Evolutionary conservation across 2,113 vertebrate genomes (phyloP), one percentile per base, ranked within the genome.

Genomic region (Melanerpes formicivorus): DNA sequence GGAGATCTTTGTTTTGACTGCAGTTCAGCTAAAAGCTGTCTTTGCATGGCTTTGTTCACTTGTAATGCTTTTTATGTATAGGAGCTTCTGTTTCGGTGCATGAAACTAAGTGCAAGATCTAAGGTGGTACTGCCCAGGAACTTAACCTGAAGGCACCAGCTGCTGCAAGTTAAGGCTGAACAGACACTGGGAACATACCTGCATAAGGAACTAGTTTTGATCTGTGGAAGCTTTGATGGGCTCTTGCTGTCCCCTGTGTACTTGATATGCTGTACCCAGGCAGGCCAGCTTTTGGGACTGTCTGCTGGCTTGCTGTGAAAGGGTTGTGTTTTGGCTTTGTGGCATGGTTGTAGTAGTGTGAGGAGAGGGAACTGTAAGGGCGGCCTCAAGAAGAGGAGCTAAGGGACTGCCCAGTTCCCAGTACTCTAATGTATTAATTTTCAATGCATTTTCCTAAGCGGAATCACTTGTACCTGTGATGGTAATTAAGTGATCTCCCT

Each of bases 361-460:
- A 11, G 46, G 4, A 22, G 19, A 1, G 29, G 9, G 2, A 1
- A 15, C 40, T 56, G 27, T 2, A 18, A 19, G 10, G 3, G 1
- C 64, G 55, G 30, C 27, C 17, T 65, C 48, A 66, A 19, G n/a
- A 73, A 42, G 29, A 95, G 63, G n/a, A 78, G 18, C 6, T 17
- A 54, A 71, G 25, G 48, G 18, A 6, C 52, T 59, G 46, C 9
- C 30, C 17, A 6, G 2, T n/a, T 84, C 26, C 6, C 21, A 15
- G 13, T 80, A 62, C 4, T 5, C 5, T 26, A n/a, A 52, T 63
- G 71, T 40, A 71, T 87, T 37, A 75, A 55, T 6, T 67, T 29
- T 17, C 32, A 34, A 58, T 27, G 50, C 26, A 12, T 79, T 44
- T 73, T 42, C 17, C 40, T 18, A 32, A n/a, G n/a, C 37, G 55